Evolutionary conservation across 2,797 vertebrate genomes (phyloP), one percentile per base, ranked within the genome.

Genomic region (Acomys russatus): DNA sequence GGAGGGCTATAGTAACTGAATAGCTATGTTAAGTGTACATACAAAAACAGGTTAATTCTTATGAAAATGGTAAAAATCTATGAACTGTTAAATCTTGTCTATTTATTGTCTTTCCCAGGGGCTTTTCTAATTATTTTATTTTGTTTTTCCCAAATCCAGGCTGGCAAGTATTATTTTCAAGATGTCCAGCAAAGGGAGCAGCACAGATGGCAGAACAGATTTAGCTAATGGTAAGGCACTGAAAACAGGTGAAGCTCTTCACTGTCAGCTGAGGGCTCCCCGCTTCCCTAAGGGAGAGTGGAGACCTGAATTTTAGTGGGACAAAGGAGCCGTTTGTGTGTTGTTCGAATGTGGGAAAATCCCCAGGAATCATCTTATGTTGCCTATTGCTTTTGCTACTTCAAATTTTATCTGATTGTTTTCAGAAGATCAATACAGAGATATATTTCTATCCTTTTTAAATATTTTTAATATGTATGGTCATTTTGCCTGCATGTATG

Each of bases 181-280:
- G 23, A 98, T 98, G 98, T 98, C 98, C 8, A 98, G 98, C 17
- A 97, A 74, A 63, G 98, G 98, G 30, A 97, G 96, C 96, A 93
- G 97, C 98, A 97, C 98, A 92, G 98, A 98, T 4, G 97, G 98
- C 30, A 98, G 98, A 97, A 98, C 98, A 3, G 98, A 99, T 59
- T 95, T 98, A 6, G 98, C 98, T 49, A 99, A 98, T 12, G 98
- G 98, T 98, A 97, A 98, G 98, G 28, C 49, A 35, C n/a, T 73
- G 9, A 91, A 51, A 86, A 85, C 82, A 94, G 88, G 79, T 78
- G 51, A 94, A 38, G 85, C 54, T 89, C 90, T 94, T 94, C 92
- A 80, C 49, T 92, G 0, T 92, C 17, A n/a, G 3, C 35, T 86
- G 56, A 92, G 59, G 23, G 66, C 63, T 51, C 80, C 3, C 20